Conservation (phyloP, 2,113 vertebrate species). For the Megaceryle torquata region DNA sequence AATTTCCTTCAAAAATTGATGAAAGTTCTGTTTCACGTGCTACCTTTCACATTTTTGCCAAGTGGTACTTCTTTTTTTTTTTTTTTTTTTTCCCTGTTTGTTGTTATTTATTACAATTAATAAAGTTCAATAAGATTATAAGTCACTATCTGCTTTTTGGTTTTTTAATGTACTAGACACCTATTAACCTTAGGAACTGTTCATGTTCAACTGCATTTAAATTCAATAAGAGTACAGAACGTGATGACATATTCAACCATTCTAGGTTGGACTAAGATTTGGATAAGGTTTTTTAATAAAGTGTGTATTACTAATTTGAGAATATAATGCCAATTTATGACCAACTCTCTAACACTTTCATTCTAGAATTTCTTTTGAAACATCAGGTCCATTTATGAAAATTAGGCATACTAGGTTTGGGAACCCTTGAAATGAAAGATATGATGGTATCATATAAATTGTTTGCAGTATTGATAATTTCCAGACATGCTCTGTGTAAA, state of each 20-base stretch:
- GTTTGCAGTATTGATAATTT: neutral
- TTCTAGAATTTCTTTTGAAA: neutral
- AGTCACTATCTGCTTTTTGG: neutral
- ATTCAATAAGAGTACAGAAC: neutral
- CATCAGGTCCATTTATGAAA: neutral
- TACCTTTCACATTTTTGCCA: neutral
- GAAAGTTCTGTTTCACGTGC: neutral
- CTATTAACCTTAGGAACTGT: neutral
- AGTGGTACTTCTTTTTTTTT: rapidly evolving
- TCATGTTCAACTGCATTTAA: neutral
- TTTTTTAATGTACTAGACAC: neutral
- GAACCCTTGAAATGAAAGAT: neutral
- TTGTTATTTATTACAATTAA: neutral
- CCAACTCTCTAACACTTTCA: neutral
- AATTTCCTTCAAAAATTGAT: neutral
- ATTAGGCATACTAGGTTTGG: neutral
- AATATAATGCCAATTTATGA: neutral
- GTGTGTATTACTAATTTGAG: neutral
- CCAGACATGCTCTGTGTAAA: neutral
- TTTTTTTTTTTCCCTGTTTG: neutral
- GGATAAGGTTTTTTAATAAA: neutral
- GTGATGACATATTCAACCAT: rapidly evolving
- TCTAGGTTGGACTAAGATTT: neutral
- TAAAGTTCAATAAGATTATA: neutral
- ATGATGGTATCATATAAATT: neutral